Base-by-base conservation (phyloP, 2,113 vertebrate genomes). In the Phalacrocorax aristotelis region DNA sequence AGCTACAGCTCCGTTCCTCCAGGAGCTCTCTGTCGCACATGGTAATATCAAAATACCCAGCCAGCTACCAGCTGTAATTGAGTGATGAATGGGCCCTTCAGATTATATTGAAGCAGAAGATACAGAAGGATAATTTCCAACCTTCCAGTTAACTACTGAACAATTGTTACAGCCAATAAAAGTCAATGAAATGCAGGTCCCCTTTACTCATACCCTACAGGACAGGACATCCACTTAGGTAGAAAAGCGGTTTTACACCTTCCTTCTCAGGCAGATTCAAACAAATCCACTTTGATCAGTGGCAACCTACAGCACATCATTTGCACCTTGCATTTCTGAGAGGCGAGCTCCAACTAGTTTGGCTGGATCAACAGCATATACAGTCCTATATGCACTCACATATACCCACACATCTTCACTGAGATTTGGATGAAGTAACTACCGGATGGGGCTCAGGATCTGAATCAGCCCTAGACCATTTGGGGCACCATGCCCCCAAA, bases 21-120 rank as follows among this genome's bases (percentile, higher is more conserved):
- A 97, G 98, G 96, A 96, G 76, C 66, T 11, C 13, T 95, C 96
- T 90, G 61, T 86, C 95, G 95, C 81, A 89, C 96, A 92, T 89
- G 87, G 97, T 96, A 92, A 94, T 97, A 96, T 93, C 95, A 97
- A 98, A 98, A 98, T 95, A 98, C 97, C 97, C 97, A 97, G 93
- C 89, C 97, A 98, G 97, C 96, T 94, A 93, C 97, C 96, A 98
- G 95, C 97, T 96, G 91, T 98, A 98, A 98, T 96, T 97, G 98
- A 96, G 96, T 98, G 98, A 98, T 98, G 98, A 98, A 98, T 97
- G 98, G 98, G 95, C 94, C 96, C 98, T 98, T 97, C 93, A 75
- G 79, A 81, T 95, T 80, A 80, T 74, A 91, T 34, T 62, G 55
- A 85, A 93, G 61, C 83, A 90, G 55, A 83, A 86, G 79, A 83